Evolutionary conservation across 2,113 vertebrate genomes (phyloP), one percentile per base, ranked within the genome.

Genomic region (Psettodes erumei): DNA sequence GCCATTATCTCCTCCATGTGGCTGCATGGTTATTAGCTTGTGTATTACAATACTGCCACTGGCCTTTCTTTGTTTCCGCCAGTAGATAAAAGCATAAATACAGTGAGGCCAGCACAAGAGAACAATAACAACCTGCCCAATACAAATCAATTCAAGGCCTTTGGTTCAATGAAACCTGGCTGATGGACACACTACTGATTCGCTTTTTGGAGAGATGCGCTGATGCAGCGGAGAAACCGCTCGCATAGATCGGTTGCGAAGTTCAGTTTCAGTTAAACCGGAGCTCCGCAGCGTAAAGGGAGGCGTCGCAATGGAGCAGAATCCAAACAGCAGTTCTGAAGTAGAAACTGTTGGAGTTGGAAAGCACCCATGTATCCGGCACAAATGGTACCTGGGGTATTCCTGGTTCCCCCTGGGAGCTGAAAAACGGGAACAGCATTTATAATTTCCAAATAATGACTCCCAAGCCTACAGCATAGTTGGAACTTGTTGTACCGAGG

Each of bases 391-490:
- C 30, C 59, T 59, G 60, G 72, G 60, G 76, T 79, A 74, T 85
- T 85, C 43, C 60, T 71, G 61, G 59, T 56, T 83, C 65, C 71
- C 71, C 70, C 19, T 25, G 63, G 54, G 71, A 70, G 47, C n/a
- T n/a, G 15, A 47, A 79, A 50, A 78, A 25, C 15, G n/a, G 27
- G 64, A 68, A 65, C 35, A 45, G 59, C 38, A 65, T 75, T 83
- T 71, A 28, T 55, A 28, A 71, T 80, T 82, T 84, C 27, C 6
- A 70, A 74, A 75, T 72, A 77, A 82, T 61, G 65, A 65, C 61
- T 81, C 71, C 77, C 71, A n/a, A 28, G 67, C 42, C 59, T 73
- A 32, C 28, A 56, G 53, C 50, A 10, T 2, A 23, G 30, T 54
- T 40, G 23, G 61, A 82, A 33, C 55, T 48, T 37, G 32, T 50